Percentiles rank a stretch among this genome's conserved stretches.
Conservation (phyloP, 2,797 vertebrate genomes). For the Poecilia gillii region DNA sequence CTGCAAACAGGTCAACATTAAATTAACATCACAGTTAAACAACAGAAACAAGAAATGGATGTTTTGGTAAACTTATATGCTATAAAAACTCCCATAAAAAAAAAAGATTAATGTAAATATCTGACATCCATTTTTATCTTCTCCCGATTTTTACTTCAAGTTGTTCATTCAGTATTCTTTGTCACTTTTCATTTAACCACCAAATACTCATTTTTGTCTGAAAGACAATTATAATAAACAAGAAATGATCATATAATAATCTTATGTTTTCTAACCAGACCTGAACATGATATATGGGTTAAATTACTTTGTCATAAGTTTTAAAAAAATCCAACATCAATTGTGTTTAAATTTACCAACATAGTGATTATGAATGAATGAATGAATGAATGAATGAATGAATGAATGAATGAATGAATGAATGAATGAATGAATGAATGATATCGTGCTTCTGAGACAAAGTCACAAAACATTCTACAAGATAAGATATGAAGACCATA, state of each 20-base stretch:
- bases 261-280: no score
- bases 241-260: no score
- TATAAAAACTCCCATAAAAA: neutral
- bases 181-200: neutral
- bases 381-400: no score
- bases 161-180: neutral
- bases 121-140: neutral
- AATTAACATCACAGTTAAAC: neutral
- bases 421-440: conserved; percentile 1
- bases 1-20: conserved; percentile 67
- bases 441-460: neutral
- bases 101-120: neutral
- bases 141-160: neutral
- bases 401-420: neutral
- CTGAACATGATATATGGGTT: no score
- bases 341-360: neutral
- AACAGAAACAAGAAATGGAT: neutral
- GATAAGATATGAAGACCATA: conserved; percentile 1
- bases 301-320: no score
- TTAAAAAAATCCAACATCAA: neutral
- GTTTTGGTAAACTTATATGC: no score
- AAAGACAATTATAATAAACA: neutral
- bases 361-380: neutral
- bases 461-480: neutral
- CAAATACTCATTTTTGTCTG: neutral